Percentiles rank a stretch among this genome's conserved stretches.
Evolutionary conservation across 2,888 invertebrate species (phyloP).

Genomic region (Microchrysa polita): DNA sequence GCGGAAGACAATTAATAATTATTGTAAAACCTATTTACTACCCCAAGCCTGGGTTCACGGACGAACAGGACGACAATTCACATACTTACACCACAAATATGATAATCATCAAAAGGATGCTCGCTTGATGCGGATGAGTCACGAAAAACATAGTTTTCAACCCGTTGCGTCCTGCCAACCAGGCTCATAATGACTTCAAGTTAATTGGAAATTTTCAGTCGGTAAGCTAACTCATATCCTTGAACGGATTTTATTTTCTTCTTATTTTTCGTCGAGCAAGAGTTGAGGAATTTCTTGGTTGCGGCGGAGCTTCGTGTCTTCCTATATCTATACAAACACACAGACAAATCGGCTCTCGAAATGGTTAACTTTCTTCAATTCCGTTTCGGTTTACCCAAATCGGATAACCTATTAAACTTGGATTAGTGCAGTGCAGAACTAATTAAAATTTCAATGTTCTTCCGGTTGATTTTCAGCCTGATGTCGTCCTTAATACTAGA

Average conservation of each 20-base stretch:
- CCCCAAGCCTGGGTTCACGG: no score
- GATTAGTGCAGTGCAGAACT: slow-evolving; percentile 48
- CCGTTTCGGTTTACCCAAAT: slow-evolving; percentile 42
- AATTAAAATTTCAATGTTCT: slow-evolving; percentile 48
- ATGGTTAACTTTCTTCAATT: slow-evolving; percentile 41
- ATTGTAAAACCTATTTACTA: no score
- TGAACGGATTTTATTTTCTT: no score
- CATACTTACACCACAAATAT: neutral
- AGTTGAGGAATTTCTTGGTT: no score
- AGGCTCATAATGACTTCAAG: slow-evolving; percentile 41
- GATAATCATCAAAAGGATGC: neutral
- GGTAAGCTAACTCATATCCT: slow-evolving; percentile 2
- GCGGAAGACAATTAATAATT: no score
- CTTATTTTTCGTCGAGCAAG: neutral
- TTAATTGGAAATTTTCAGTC: slow-evolving; percentile 49
- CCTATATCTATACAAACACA: no score
- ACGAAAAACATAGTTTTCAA: neutral
- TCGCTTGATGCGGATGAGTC: neutral
- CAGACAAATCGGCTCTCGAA: slow-evolving; percentile 13
- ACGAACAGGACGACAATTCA: neutral
- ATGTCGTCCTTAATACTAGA: no score
- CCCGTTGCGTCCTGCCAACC: neutral
- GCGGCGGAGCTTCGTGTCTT: no score
- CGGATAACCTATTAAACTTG: slow-evolving; percentile 49
- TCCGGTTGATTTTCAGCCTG: slow-evolving; percentile 6